Evolutionary conservation across 2,113 vertebrate genomes (phyloP).

Genomic region (Emydocephalus ijimae): DNA sequence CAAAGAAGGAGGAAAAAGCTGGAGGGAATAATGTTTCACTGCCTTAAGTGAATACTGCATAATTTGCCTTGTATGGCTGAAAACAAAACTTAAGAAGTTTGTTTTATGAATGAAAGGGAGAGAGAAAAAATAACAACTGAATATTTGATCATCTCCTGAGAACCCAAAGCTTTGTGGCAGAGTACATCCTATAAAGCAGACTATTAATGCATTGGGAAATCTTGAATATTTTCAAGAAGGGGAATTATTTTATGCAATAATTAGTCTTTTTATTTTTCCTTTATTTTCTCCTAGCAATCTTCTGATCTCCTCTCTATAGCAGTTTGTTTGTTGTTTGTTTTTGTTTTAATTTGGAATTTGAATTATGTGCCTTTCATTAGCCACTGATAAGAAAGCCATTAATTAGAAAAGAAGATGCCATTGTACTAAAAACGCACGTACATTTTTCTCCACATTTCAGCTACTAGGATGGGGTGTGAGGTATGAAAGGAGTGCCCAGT

Average conservation of each 20-base stretch:
- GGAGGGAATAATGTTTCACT: neutral
- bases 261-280: neutral
- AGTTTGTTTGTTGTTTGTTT: neutral
- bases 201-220: neutral
- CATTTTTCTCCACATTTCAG: neutral
- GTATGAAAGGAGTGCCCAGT: neutral
- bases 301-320: neutral
- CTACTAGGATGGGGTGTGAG: neutral
- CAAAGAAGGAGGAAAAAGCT: neutral
- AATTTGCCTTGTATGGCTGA: neutral
- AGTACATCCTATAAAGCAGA: neutral
- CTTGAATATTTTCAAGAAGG: neutral
- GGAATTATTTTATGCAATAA: neutral
- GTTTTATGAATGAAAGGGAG: neutral
- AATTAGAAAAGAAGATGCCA: neutral
- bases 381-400: neutral
- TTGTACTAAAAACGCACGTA: neutral
- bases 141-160: neutral
- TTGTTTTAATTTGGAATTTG: neutral
- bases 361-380: neutral
- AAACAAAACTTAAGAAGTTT: neutral
- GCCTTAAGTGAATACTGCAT: neutral
- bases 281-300: neutral
- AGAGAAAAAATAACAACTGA: neutral
- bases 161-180: neutral